Evolutionary conservation across 2,888 invertebrate species (phyloP).

Genomic region (Perdita meconis): DNA sequence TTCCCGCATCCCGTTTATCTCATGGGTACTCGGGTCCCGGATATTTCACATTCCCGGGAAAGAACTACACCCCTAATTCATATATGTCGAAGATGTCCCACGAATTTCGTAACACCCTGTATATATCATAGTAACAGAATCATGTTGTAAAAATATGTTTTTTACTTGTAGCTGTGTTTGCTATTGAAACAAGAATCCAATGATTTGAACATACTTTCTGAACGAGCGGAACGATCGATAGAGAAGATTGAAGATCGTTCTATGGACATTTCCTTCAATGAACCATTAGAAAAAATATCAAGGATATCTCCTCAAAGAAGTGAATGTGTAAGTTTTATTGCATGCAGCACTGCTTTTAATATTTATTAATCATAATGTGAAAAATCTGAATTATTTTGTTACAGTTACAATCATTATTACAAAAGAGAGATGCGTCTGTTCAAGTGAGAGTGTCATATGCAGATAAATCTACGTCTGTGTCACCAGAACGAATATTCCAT

Average conservation of each 20-base stretch:
- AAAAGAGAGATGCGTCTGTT: not conserved
- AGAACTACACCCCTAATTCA: too few species aligned
- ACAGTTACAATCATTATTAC: conserved; percentile 1
- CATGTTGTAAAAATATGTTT: too few species aligned
- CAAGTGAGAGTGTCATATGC: not conserved
- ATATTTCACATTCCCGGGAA: too few species aligned
- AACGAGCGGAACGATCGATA: not conserved
- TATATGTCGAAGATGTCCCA: too few species aligned
- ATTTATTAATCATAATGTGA: not conserved
- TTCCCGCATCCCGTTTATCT: too few species aligned
- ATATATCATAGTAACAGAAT: too few species aligned
- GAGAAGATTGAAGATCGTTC: not conserved
- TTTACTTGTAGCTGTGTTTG: too few species aligned
- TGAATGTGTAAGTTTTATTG: conserved; percentile 7
- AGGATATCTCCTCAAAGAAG: not conserved
- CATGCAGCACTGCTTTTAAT: too few species aligned
- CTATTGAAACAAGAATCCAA: not conserved
- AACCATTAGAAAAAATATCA: not conserved
- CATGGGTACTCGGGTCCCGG: too few species aligned
- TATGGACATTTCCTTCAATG: not conserved
- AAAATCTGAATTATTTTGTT: not conserved
- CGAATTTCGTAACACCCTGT: too few species aligned
- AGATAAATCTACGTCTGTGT: not conserved
- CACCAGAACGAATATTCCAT: not conserved
- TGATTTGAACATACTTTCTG: not conserved